Conservation (phyloP, 1,140 invertebrate species). For the Cardiocondyla obscurior region DNA sequence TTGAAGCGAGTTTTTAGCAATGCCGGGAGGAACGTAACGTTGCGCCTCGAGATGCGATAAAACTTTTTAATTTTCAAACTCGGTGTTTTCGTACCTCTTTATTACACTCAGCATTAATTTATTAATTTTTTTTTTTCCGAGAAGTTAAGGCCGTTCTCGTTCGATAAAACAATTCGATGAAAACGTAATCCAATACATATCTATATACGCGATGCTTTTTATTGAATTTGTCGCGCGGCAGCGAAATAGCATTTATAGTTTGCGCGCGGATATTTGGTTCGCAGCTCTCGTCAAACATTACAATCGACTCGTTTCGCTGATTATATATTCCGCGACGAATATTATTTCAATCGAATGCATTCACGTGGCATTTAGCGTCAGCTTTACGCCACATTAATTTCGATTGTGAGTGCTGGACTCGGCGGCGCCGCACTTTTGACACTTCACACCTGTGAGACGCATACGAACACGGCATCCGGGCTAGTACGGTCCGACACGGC, state of each 20-base stretch:
- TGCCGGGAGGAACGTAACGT: neutral
- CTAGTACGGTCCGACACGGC: neutral
- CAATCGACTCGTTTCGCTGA: neutral
- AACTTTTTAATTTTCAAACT: neutral
- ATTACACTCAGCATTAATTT: neutral
- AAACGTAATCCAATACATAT: neutral
- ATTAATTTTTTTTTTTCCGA: no score
- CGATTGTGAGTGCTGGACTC: neutral
- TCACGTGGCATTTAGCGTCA: neutral
- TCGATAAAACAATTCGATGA: no score
- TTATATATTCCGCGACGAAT: neutral
- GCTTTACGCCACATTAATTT: neutral
- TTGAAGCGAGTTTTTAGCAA: neutral
- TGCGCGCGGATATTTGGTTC: neutral
- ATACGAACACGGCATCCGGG: neutral
- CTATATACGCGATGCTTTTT: neutral
- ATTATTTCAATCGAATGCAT: slow-evolving; percentile 9
- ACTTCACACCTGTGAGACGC: neutral
- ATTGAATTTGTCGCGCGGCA: neutral
- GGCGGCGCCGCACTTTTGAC: neutral
- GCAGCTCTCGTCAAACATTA: neutral
- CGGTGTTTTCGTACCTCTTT: neutral
- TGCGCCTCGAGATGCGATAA: neutral
- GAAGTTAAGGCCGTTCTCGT: neutral
- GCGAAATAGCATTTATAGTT: neutral